Evolutionary conservation across 2,797 vertebrate species (phyloP).

Genomic region (Gila robusta): DNA sequence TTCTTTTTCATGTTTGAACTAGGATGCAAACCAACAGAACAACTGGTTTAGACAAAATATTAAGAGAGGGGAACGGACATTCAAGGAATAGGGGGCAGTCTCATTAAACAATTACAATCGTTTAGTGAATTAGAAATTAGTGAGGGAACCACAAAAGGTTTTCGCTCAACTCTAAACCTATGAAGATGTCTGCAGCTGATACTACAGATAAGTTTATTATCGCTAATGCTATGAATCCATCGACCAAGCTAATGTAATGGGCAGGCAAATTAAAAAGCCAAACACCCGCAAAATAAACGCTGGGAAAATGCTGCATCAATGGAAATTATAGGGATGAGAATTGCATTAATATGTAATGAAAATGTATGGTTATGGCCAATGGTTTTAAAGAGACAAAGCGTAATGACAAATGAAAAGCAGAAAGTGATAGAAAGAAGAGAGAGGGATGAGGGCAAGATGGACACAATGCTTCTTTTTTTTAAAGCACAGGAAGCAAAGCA

Average conservation of each 20-base stretch:
- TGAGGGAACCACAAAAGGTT: neutral
- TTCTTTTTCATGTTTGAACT: neutral
- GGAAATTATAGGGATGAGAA: slow-evolving; percentile 30
- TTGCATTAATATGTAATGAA: neutral
- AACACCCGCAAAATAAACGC: slow-evolving; percentile 23
- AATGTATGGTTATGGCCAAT: neutral
- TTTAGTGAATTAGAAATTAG: neutral
- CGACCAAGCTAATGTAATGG: slow-evolving; percentile 33
- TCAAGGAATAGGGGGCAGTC: neutral
- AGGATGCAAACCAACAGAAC: neutral
- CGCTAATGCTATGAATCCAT: slow-evolving; percentile 40
- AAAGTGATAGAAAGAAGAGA: slow-evolving; percentile 38
- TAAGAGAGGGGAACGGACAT: neutral
- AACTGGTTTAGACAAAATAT: neutral
- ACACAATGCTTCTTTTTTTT: slow-evolving; percentile 24
- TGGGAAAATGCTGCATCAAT: slow-evolving; percentile 17
- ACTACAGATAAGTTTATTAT: slow-evolving; percentile 19
- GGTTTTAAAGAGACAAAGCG: slow-evolving; percentile 13
- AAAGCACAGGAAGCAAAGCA: slow-evolving; percentile 69
- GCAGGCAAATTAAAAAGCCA: slow-evolving; percentile 50
- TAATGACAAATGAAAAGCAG: slow-evolving; percentile 28
- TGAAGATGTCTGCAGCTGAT: neutral
- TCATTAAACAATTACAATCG: neutral
- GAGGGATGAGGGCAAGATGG: slow-evolving; percentile 31
- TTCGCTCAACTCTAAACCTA: neutral